Percentiles rank a stretch among this genome's conserved stretches.
These are phyloP conservation scores for Diaphora mendica DNA, from an alignment of 2,888 invertebrate species.

Conservation along the genomic window DNA sequence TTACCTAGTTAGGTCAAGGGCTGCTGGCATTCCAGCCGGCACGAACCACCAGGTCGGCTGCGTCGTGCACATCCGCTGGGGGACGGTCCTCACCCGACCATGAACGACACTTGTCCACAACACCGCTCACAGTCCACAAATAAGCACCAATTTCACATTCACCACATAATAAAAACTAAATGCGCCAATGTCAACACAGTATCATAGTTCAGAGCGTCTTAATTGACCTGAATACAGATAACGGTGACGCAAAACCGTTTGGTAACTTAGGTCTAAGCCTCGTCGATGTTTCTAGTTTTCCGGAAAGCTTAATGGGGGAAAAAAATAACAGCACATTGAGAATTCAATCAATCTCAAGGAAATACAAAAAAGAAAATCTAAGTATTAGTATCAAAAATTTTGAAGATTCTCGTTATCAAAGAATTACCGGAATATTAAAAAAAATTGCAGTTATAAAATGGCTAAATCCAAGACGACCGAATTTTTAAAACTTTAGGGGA, in stretches of 20 bases:
- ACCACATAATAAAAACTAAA: constrained; percentile 66
- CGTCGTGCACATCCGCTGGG: constrained; percentile 84
- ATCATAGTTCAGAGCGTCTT: constrained; percentile 76
- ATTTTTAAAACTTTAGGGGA: constrained; percentile 80
- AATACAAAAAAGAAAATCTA: constrained; percentile 61
- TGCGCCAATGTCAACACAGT: constrained; percentile 75
- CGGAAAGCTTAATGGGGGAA: constrained; percentile 65
- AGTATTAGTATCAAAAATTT: constrained; percentile 51
- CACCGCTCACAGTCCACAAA: constrained; percentile 51
- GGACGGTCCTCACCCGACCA: constrained; percentile 63
- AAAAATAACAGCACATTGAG: constrained; percentile 59
- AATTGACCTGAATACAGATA: constrained; percentile 76
- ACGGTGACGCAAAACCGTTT: constrained; percentile 74
- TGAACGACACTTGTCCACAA: constrained; percentile 54
- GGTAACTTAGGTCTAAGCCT: constrained; percentile 67
- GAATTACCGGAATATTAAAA: constrained; percentile 70
- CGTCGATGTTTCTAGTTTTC: constrained; percentile 60
- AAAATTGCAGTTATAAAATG: constrained; percentile 76
- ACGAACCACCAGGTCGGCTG: constrained; percentile 80
- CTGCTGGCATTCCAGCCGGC: constrained; percentile 85
- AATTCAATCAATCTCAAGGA: constrained; percentile 64
- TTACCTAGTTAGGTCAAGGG: constrained; percentile 85
- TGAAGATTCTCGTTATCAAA: constrained; percentile 51
- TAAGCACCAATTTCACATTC: constrained; percentile 71
- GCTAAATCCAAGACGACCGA: constrained; percentile 68